Percentiles rank a stretch among this genome's conserved stretches.
phyloP scores from a whole-genome alignment of 2,113 vertebrate genomes.

The Desmodus rotundus region DNA sequence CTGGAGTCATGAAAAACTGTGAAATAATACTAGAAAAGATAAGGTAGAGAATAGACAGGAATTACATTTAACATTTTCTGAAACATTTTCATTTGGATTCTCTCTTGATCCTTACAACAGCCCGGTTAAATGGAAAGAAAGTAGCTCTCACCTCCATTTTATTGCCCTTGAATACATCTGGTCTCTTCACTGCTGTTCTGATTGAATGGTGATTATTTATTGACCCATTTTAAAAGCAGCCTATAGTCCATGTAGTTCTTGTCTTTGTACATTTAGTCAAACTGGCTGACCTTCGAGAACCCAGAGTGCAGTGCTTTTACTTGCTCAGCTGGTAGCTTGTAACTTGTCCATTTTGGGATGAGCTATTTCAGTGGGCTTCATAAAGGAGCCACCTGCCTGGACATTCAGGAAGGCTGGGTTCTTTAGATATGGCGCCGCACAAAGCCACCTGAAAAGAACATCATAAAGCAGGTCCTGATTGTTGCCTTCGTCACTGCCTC shows the following conservation, averaged over 20 bases:
- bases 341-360: conserved; percentile 59
- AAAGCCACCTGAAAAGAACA: conserved; percentile 50
- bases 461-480: conserved; percentile 36
- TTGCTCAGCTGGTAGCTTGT: conserved; percentile 51
- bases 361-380: conserved; percentile 66
- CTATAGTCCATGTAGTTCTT: conserved; percentile 18
- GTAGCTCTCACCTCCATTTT: conserved; percentile 22
- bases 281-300: conserved; percentile 42
- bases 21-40: not conserved
- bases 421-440: conserved; percentile 25
- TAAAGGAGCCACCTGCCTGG: conserved; percentile 66
- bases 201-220: conserved; percentile 68
- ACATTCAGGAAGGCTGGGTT: conserved; percentile 50
- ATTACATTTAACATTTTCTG: conserved; percentile 5
- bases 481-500: not conserved
- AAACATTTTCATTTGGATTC: not conserved
- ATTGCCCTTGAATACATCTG: not conserved
- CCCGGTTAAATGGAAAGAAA: conserved; percentile 29
- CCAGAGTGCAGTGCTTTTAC: conserved; percentile 30
- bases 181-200: conserved; percentile 34
- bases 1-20: not conserved
- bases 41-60: not conserved
- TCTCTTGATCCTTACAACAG: not conserved
- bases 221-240: conserved; percentile 64
- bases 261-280: conserved; percentile 50